Percentiles rank a stretch among this genome's conserved stretches.
phyloP scores from a whole-genome alignment of 1,140 invertebrate species.

The Druon quercuslanigerum region DNA sequence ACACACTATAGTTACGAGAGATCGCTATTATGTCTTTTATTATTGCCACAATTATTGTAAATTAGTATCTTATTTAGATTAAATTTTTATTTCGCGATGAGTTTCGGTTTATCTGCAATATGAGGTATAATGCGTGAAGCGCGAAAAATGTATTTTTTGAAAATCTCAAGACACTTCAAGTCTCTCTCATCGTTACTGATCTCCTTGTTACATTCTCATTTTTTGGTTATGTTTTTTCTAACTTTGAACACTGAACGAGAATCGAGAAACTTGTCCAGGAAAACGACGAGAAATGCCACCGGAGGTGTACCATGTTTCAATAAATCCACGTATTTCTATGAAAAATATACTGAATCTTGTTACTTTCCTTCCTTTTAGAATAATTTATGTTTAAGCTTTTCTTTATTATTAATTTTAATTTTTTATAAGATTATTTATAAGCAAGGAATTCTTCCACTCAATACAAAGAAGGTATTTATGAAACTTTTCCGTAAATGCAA shows the following conservation, averaged over 20 bases:
- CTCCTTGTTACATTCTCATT: conserved; percentile 4
- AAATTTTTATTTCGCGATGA: conserved; percentile 18
- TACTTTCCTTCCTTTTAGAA: neutral
- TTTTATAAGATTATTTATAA: neutral
- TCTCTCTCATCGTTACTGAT: neutral
- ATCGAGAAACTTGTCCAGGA: conserved; percentile 13
- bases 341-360: conserved; percentile 47
- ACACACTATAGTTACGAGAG: conserved; percentile 39
- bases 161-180: conserved; percentile 8
- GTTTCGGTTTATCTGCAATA: conserved; percentile 32
- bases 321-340: conserved; percentile 74
- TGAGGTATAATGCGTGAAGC: neutral
- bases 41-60: conserved; percentile 40
- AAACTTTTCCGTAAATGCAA: neutral
- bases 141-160: conserved; percentile 26
- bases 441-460: too few species aligned
- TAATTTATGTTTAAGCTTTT: neutral
- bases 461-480: neutral
- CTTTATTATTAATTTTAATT: neutral
- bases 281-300: conserved; percentile 45
- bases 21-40: conserved; percentile 40
- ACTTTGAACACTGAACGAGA: conserved; percentile 18
- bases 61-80: conserved; percentile 33
- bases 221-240: conserved; percentile 26
- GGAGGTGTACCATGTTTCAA: conserved; percentile 73